Base-by-base conservation (phyloP, 2,888 invertebrate genomes). In the Euclidia mi region DNA sequence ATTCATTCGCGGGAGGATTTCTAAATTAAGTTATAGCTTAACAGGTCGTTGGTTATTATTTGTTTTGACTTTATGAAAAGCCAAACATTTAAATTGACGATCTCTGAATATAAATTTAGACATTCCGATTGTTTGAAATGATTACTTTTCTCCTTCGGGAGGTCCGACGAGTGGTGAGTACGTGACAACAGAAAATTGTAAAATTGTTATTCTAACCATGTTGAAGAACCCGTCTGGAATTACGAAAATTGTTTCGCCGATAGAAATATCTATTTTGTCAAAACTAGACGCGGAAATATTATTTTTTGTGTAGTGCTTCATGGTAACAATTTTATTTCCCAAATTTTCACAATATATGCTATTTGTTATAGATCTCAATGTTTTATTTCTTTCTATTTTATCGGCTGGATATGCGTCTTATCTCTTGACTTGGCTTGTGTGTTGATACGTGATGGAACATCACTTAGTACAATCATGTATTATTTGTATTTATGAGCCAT, bases 121-220 rank as follows among this genome's bases (percentile, higher is more conserved):
- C 78, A 78, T 89, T 79, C 79, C 91, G 89, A 91, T 91, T 88
- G 87, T 85, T 84, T 79, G 85, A 90, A 91, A 91, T 91, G 89
- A 92, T 92, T 91, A 90, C 89, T 87, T 89, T 87, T 82, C 87
- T 89, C 87, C 89, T 85, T 82, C 72, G 78, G 78, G 89, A 88
- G 85, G 87, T 79, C 83, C 89, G 81, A 87, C 83, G 89, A n/a
- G n/a, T n/a, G n/a, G n/a, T n/a, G n/a, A 79, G 81, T 82, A 90
- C 92, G 92, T 92, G 92, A 91, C 89, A 81, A 80, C 78, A 81
- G 83, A 83, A 91, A 87, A 91, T 92, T 92, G 92, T 91, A 87
- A 91, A 91, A 91, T 93, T 92, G 89, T 89, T 92, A 93, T 92
- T 92, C 92, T 80, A 87, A 82, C 84, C 91, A 82, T 90, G 92